Conservation (phyloP, 1,140 invertebrate genomes). For the Drosophila equinoxialis region DNA sequence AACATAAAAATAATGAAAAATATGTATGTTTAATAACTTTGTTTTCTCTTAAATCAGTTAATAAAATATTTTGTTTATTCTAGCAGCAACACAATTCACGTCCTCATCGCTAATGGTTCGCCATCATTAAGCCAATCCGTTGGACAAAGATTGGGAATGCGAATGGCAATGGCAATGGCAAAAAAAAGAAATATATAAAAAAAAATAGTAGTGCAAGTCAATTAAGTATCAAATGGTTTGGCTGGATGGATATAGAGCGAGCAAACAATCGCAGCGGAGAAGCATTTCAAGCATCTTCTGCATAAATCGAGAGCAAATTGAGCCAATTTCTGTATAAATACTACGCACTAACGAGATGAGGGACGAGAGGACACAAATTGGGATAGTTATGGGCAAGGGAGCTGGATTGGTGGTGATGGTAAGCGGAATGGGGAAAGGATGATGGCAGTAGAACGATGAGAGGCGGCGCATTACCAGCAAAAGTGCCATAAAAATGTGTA, state of each 20-base stretch:
- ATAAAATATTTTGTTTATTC: slow-evolving; percentile 27
- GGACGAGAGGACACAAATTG: slow-evolving; percentile 29
- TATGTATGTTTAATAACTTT: too few species aligned
- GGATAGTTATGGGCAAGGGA: slow-evolving; percentile 32
- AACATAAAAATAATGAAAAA: too few species aligned
- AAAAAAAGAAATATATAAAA: background rate
- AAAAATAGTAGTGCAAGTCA: slow-evolving; percentile 65
- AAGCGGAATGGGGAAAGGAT: background rate
- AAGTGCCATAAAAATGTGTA: slow-evolving; percentile 80
- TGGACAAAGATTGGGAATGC: slow-evolving; percentile 12
- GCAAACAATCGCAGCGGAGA: slow-evolving; percentile 72
- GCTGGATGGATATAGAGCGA: slow-evolving; percentile 51
- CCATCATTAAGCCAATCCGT: slow-evolving; percentile 58
- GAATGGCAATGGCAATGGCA: background rate
- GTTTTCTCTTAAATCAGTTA: background rate
- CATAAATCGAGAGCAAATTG: slow-evolving; percentile 79
- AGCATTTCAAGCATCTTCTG: slow-evolving; percentile 72
- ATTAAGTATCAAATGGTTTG: slow-evolving; percentile 77
- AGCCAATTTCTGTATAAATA: slow-evolving; percentile 79
- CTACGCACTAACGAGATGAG: slow-evolving; percentile 76
- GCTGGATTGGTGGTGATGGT: background rate
- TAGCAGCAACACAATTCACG: slow-evolving; percentile 31
- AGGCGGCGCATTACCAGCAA: slow-evolving; percentile 66
- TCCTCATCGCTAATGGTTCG: slow-evolving; percentile 48
- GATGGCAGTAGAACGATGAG: slow-evolving; percentile 33